Evolutionary conservation across 2,888 invertebrate genomes (phyloP).

Genomic region (Minunthozetes semirufus): DNA sequence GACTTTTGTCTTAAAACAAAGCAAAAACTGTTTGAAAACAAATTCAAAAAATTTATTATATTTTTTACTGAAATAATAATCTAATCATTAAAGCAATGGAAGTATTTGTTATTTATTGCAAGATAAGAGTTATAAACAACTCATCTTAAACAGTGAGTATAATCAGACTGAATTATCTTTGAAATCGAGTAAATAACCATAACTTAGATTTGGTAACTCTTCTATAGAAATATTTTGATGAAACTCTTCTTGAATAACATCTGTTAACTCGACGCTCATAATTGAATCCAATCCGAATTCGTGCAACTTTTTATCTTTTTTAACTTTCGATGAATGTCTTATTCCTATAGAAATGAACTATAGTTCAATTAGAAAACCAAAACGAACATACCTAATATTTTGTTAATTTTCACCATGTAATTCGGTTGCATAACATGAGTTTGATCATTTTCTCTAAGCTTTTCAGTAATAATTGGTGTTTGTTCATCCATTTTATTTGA

Average conservation of each 20-base stretch:
- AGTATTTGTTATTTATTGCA: background rate
- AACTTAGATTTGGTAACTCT: background rate
- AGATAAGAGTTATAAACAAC: background rate
- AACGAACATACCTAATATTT: too few species aligned
- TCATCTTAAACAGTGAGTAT: background rate
- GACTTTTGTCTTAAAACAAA: too few species aligned
- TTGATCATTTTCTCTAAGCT: too few species aligned
- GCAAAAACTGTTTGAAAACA: too few species aligned
- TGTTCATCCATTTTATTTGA: too few species aligned
- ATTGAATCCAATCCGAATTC: background rate
- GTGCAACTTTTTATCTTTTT: background rate
- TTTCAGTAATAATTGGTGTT: too few species aligned
- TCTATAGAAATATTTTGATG: background rate
- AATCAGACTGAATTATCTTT: background rate
- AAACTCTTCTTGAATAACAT: background rate
- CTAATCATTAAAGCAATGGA: too few species aligned
- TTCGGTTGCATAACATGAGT: too few species aligned
- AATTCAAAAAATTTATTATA: too few species aligned
- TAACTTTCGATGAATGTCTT: background rate
- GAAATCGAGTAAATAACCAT: background rate
- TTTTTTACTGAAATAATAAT: too few species aligned
- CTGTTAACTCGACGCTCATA: background rate
- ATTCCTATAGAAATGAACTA: background rate
- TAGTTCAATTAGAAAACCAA: background rate
- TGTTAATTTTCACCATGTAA: too few species aligned